A percentile compares a stretch with the other conserved stretches of the same genome.
Conservation (phyloP, 2,797 vertebrate genomes). For the Periophthalmus magnuspinnatus region DNA sequence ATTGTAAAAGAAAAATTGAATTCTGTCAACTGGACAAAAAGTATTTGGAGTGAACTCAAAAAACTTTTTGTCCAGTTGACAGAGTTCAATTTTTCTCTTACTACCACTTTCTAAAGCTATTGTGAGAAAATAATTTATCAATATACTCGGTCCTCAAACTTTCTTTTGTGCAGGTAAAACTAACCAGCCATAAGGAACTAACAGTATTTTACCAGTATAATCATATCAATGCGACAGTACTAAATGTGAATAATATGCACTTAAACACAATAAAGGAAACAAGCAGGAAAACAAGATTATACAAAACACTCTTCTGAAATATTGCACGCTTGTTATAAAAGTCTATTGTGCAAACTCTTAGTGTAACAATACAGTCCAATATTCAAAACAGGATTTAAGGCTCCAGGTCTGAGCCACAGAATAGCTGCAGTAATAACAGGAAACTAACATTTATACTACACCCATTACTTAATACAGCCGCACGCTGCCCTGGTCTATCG, state of each 20-base stretch:
- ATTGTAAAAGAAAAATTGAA: too few relatives aligned
- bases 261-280: too few relatives aligned
- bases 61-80: too few relatives aligned
- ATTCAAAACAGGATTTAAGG: conserved; percentile 22
- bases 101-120: too few relatives aligned
- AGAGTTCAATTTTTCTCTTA: too few relatives aligned
- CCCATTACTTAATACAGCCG: conserved; percentile 46
- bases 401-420: conserved; percentile 23
- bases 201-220: neutral
- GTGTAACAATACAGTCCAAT: conserved; percentile 16
- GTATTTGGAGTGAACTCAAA: too few relatives aligned
- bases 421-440: conserved; percentile 63
- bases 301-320: neutral
- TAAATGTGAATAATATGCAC: too few relatives aligned
- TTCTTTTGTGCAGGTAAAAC: too few relatives aligned
- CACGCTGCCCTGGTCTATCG: conserved; percentile 50
- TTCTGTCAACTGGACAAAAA: too few relatives aligned
- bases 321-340: neutral
- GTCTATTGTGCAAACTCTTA: neutral
- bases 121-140: too few relatives aligned
- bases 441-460: conserved; percentile 60
- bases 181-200: too few relatives aligned
- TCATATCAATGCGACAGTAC: neutral
- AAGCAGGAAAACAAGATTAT: neutral
- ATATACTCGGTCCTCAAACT: too few relatives aligned